Conservation (phyloP, 1,140 invertebrate species). For the Drosophila bocqueti region DNA sequence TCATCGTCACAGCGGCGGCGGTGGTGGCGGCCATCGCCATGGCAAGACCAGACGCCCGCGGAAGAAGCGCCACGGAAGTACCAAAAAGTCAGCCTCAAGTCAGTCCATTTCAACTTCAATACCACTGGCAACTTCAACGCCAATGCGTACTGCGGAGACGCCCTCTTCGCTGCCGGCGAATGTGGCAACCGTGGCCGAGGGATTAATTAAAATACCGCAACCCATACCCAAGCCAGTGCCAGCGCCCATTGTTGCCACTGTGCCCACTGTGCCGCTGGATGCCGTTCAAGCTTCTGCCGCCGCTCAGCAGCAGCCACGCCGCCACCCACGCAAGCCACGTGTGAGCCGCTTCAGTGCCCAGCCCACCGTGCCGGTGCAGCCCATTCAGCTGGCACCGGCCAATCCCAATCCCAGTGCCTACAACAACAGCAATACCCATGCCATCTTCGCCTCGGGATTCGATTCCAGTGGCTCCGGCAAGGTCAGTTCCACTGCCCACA, state of each 20-base stretch:
- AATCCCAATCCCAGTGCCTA: background rate
- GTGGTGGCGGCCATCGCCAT: background rate
- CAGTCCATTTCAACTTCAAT: no score
- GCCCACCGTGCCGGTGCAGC: background rate
- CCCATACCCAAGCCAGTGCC: conserved; percentile 20
- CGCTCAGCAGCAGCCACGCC: background rate
- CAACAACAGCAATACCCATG: background rate
- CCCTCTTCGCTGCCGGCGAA: background rate
- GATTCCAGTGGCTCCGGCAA: background rate
- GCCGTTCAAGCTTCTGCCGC: no score
- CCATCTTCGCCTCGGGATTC: background rate
- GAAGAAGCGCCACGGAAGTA: background rate
- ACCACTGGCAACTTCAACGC: no score
- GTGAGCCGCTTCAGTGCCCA: background rate
- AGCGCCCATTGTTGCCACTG: conserved; percentile 5
- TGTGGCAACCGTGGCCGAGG: background rate
- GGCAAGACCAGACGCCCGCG: background rate
- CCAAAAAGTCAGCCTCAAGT: background rate
- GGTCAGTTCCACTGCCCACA: no score
- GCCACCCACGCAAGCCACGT: background rate
- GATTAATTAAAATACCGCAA: conserved; percentile 2
- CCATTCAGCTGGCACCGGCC: background rate
- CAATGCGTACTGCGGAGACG: background rate
- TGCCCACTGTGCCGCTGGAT: background rate
- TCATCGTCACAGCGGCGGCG: background rate